Conservation (phyloP, 2,888 invertebrate genomes). For the Amblyjoppa proteus region DNA sequence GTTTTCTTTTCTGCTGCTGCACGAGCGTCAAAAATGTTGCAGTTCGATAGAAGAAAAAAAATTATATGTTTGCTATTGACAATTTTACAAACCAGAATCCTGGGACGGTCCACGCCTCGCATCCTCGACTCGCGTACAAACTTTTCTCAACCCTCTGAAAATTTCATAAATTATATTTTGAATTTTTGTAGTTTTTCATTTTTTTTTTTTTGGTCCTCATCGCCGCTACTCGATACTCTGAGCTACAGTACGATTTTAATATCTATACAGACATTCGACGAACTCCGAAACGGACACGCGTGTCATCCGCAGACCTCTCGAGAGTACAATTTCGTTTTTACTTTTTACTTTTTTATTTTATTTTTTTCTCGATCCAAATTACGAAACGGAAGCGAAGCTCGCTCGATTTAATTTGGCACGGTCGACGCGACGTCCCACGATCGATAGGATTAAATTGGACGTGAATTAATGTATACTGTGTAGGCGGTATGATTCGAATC, state of each 20-base stretch:
- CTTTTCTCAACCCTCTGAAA: conserved; percentile 14
- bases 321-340: not conserved
- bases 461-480: conserved; percentile 33
- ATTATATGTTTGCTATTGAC: not conserved
- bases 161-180: conserved; percentile 48
- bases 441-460: conserved; percentile 37
- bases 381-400: conserved; percentile 16
- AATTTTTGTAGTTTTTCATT: conserved; percentile 27
- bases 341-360: not conserved
- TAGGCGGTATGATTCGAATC: conserved; percentile 31
- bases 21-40: conserved; percentile 8
- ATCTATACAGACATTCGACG: conserved; percentile 20
- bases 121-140: conserved; percentile 17
- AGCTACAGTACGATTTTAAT: conserved; percentile 24
- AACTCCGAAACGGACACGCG: conserved; percentile 26
- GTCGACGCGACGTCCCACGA: conserved; percentile 32
- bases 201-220: conserved; percentile 58
- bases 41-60: conserved; percentile 14
- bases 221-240: conserved; percentile 31
- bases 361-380: conserved; percentile 2
- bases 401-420: conserved; percentile 40
- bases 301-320: not conserved
- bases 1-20: not conserved
- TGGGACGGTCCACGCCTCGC: conserved; percentile 15
- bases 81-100: conserved; percentile 3